Conservation (phyloP, 92 coral and sea anemone species). For the Phenganax stokvisi region DNA sequence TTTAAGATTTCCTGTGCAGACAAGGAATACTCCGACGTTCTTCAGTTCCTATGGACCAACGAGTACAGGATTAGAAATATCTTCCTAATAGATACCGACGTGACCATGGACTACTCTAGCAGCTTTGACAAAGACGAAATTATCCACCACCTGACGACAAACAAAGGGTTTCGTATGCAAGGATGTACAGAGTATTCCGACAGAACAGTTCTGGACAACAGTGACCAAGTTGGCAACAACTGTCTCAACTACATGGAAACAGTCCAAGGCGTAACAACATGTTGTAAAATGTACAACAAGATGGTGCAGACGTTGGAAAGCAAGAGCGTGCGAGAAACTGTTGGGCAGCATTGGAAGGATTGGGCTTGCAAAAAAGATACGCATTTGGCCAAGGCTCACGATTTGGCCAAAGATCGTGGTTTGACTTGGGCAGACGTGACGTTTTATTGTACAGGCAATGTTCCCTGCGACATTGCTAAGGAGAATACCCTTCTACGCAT, state of each 20-base stretch:
- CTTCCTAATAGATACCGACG: slow-evolving; percentile 43
- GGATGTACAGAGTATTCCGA: slow-evolving; percentile 21
- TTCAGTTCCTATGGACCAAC: slow-evolving; percentile 38
- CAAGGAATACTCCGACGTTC: slow-evolving; percentile 40
- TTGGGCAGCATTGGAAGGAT: slow-evolving; percentile 11
- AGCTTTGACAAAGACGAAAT: slow-evolving; percentile 47
- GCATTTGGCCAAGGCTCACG: slow-evolving; percentile 14
- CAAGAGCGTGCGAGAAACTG: slow-evolving; percentile 21
- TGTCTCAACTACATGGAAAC: slow-evolving; percentile 23
- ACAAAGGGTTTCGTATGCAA: slow-evolving; percentile 32
- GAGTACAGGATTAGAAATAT: slow-evolving; percentile 41
- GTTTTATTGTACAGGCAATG: slow-evolving; percentile 35
- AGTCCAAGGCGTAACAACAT: not conserved
- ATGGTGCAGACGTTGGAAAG: slow-evolving; percentile 18
- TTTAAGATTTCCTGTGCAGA: slow-evolving; percentile 48
- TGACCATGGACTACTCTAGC: slow-evolving; percentile 44
- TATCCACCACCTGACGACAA: slow-evolving; percentile 21
- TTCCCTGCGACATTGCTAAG: slow-evolving; percentile 36
- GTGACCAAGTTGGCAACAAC: slow-evolving; percentile 30
- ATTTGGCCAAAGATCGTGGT: slow-evolving; percentile 43
- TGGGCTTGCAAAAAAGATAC: not conserved
- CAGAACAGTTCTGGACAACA: slow-evolving; percentile 40
- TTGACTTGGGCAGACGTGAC: slow-evolving; percentile 47
- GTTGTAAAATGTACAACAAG: slow-evolving; percentile 10
- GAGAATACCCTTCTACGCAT: slow-evolving; percentile 35